Percentiles rank a stretch among this genome's conserved stretches.
Evolutionary conservation across 2,797 vertebrate genomes (phyloP).

Genomic region (Lepilemur ruficaudatus): DNA sequence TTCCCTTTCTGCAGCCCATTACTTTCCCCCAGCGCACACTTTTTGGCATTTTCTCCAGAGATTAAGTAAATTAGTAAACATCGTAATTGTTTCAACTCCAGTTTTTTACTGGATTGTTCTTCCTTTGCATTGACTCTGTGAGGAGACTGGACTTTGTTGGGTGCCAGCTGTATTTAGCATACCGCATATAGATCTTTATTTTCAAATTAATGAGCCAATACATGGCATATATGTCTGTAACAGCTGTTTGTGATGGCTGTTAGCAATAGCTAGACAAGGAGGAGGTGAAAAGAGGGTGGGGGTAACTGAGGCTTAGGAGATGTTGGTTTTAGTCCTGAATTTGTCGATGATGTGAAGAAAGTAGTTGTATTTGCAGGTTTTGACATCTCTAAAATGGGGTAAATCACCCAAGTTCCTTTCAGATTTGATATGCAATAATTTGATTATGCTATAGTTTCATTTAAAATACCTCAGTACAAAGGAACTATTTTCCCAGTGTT

Average conservation of each 20-base stretch:
- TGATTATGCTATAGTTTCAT: neutral
- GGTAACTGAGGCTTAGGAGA: neutral
- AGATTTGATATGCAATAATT: neutral
- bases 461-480: neutral
- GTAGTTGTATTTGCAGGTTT: neutral
- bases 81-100: neutral
- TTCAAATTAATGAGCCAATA: neutral
- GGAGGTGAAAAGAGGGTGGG: neutral
- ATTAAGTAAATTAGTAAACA: neutral
- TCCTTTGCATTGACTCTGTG: neutral
- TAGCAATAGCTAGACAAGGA: neutral
- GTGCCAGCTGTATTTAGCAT: neutral
- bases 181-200: neutral
- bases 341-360: neutral
- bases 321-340: neutral
- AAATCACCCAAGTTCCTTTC: neutral
- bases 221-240: neutral
- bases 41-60: neutral
- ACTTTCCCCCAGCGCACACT: rapidly evolving
- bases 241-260: neutral
- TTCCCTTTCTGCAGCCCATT: neutral
- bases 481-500: neutral
- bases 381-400: neutral
- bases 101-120: neutral
- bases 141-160: neutral